Evolutionary conservation across 2,888 invertebrate species (phyloP).

Genomic region (Crossocerus cetratus): DNA sequence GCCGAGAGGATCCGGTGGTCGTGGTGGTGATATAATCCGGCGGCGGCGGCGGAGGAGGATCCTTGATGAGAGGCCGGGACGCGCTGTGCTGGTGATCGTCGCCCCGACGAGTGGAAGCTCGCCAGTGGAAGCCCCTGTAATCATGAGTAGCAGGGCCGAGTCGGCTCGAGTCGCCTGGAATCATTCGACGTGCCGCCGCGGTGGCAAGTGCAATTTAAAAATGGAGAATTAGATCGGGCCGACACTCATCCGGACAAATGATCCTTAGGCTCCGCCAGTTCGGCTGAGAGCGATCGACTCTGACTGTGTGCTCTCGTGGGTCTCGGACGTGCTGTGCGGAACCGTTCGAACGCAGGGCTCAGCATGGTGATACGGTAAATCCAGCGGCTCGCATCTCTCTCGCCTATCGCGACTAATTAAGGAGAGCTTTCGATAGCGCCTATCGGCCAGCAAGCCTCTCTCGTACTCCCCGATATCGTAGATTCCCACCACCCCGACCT

Average conservation of each 20-base stretch:
- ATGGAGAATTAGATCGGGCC: constrained; percentile 50
- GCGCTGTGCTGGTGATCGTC: neutral
- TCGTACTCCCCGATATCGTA: neutral
- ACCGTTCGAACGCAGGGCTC: constrained; percentile 73
- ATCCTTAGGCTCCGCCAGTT: constrained; percentile 43
- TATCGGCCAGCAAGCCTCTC: constrained; percentile 20
- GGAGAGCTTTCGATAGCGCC: constrained; percentile 18
- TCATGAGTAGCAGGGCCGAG: constrained; percentile 40
- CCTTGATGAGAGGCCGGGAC: neutral
- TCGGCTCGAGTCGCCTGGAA: constrained; percentile 34
- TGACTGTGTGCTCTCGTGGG: constrained; percentile 57
- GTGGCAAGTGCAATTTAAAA: constrained; percentile 48
- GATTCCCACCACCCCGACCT: neutral
- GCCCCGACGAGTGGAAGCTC: neutral
- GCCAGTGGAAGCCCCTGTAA: constrained; percentile 14
- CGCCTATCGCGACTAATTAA: constrained; percentile 31
- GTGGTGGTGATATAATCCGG: neutral
- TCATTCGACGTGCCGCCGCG: constrained; percentile 31
- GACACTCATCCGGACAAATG: constrained; percentile 45
- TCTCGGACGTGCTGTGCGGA: constrained; percentile 65
- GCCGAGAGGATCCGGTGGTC: too few relatives aligned
- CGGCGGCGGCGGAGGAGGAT: neutral
- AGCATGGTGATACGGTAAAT: constrained; percentile 75
- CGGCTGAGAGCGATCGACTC: constrained; percentile 26
- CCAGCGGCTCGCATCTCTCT: constrained; percentile 24